Evolutionary conservation across 2,888 invertebrate genomes (phyloP), one percentile per base, ranked within the genome.

Genomic region (Cataglyphis rosenhaueri): DNA sequence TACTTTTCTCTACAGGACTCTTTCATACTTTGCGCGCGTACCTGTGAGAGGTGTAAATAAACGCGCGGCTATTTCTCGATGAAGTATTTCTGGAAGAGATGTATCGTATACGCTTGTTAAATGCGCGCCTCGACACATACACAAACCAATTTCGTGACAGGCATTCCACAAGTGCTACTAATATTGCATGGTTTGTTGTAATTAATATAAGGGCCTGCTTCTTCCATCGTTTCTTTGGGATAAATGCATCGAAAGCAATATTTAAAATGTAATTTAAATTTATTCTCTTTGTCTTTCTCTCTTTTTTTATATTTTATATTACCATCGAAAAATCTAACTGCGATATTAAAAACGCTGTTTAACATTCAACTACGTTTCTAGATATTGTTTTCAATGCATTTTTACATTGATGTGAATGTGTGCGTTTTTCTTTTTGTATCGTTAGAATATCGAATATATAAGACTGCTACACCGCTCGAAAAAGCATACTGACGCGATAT

Each of bases 101-200:
- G 44, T 59, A 44, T 71, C 48, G 8, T n/a, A 74, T 82, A 84
- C 59, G 78, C 84, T 84, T 87, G 81, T 81, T 82, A 82, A 29
- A 64, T 52, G 44, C 82, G 62, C 70, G 79, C 76, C 55, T 66
- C 55, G 76, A 38, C 66, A 76, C 71, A 84, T 62, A 85, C 78
- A 85, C 85, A 87, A 81, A 87, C 78, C 84, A 76, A 71, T 85
- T 84, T 85, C 85, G 84, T 87, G 89, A 90, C 92, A 90, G 90
- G 90, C 91, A 91, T 89, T 90, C 88, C 90, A 90, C 91, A 88
- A 90, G 90, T 91, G 91, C 90, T 90, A 88, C 87, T 88, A 89
- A 88, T 75, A 86, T 83, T 89, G 86, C 88, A 88, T 85, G 85
- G 83, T 89, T 85, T 82, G 81, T 86, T 89, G 78, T 79, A 71